Base-by-base conservation (phyloP, 2,797 vertebrate species). In the Heterohyrax brucei region DNA sequence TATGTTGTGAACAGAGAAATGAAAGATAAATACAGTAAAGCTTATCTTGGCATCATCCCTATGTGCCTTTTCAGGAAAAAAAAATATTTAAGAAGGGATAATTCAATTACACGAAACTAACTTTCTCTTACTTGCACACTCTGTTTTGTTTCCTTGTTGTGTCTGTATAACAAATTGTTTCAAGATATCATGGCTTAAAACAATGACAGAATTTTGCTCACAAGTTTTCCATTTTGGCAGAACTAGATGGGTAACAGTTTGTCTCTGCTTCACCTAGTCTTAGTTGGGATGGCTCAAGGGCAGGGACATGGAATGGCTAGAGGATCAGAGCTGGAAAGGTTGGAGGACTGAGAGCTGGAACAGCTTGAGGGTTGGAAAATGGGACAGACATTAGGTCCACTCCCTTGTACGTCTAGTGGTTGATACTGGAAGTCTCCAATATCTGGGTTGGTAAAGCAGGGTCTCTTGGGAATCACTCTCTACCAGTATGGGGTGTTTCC, bases 1-100 rank as follows among this genome's bases (percentile, higher is more conserved):
- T 94, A 79, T 44, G 7, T 28, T 50, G 72, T 39, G 4, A 91
- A 73, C 68, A 89, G 33, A 85, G 59, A 79, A 89, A 90, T 90
- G 39, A 93, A 87, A 93, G 62, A 61, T 73, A 78, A 87, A 64
- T 77, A 50, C 1, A 1, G 5, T 46, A 79, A 79, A 92, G 44
- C 30, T 22, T 0, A 0, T 87, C 8, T 90, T 88, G 79, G 28
- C 33, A 39, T 84, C 28, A 50, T 50, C 53, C 48, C 93, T 76
- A 72, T 22, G 19, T 19, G 14, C 10, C 87, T 77, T 94, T 97
- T 91, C 22, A 75, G 19, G 28, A 80, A 56, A 85, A 80, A 56
- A 85, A 95, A 39, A 76, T 50, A 59, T 30, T 89, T 75, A 85
- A 93, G 30, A 80, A 91, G 46, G 1, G 24, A 44, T 44, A 10